Evolutionary conservation across 2,113 vertebrate species (phyloP).

Genomic region (Rhinogobius similis): DNA sequence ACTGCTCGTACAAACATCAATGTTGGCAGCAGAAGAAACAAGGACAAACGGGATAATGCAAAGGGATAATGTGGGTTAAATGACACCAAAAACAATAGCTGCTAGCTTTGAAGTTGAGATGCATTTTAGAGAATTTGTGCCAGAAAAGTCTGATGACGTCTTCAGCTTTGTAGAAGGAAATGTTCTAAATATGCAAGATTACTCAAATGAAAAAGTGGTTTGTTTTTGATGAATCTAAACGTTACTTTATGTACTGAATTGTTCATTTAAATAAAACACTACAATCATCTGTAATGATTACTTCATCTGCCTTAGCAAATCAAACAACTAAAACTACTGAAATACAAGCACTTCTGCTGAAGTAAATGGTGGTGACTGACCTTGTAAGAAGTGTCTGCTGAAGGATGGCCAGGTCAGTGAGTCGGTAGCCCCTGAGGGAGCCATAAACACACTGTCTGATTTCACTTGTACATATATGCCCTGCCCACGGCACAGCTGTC

Average conservation of each 20-base stretch:
- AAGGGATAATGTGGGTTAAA: no score
- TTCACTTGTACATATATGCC: conserved; percentile 67
- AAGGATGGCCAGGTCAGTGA: conserved; percentile 65
- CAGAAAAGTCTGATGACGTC: no score
- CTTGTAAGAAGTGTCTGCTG: conserved; percentile 61
- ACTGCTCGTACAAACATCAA: neutral
- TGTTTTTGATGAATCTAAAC: no score
- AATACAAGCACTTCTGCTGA: neutral
- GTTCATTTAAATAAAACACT: neutral
- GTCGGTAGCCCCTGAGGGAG: conserved; percentile 55
- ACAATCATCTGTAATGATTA: neutral
- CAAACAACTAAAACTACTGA: neutral
- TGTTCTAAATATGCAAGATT: no score
- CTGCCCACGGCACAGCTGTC: conserved; percentile 77
- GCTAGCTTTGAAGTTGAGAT: neutral
- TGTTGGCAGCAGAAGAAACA: neutral
- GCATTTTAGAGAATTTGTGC: neutral
- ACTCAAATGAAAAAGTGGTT: no score
- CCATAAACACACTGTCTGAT: conserved; percentile 64
- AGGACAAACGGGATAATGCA: neutral
- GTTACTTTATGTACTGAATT: no score
- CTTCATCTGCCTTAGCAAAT: neutral
- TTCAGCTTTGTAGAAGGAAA: no score
- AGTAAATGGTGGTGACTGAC: conserved; percentile 45
- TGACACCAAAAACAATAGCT: neutral